These are phyloP conservation scores for Sylvia atricapilla DNA, from an alignment of 2,113 vertebrate genomes.

Conservation along the genomic window DNA sequence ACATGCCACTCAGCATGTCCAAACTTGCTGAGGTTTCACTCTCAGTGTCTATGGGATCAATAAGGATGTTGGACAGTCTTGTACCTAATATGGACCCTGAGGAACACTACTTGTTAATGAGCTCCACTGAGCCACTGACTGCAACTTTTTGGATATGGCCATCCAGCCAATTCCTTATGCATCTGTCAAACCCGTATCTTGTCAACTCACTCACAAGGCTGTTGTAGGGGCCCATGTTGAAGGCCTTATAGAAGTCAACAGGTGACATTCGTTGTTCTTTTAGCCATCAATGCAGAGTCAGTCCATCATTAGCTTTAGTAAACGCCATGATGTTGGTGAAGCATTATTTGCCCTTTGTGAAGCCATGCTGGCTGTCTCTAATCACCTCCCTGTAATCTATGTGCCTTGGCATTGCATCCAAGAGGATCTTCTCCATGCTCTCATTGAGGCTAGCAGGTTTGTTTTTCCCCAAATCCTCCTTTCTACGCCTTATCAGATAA, in stretches of 20 bases:
- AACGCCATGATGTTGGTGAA: background rate
- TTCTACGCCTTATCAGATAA: background rate
- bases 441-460: background rate
- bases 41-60: background rate
- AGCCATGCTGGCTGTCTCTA: background rate
- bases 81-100: background rate
- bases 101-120: background rate
- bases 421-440: background rate
- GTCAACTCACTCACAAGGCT: background rate
- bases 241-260: background rate
- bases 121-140: background rate
- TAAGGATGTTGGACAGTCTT: background rate
- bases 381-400: background rate
- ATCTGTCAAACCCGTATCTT: background rate
- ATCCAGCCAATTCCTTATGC: background rate
- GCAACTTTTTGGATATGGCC: background rate
- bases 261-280: no score
- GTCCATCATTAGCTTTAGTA: rapidly evolving
- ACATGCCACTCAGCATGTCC: background rate
- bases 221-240: background rate
- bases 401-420: background rate
- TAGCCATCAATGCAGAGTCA: background rate
- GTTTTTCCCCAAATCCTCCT: background rate
- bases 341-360: background rate
- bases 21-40: background rate